These are phyloP conservation scores for Tangara arthus DNA, from an alignment of 2,797 vertebrate genomes.

Conservation along the genomic window DNA sequence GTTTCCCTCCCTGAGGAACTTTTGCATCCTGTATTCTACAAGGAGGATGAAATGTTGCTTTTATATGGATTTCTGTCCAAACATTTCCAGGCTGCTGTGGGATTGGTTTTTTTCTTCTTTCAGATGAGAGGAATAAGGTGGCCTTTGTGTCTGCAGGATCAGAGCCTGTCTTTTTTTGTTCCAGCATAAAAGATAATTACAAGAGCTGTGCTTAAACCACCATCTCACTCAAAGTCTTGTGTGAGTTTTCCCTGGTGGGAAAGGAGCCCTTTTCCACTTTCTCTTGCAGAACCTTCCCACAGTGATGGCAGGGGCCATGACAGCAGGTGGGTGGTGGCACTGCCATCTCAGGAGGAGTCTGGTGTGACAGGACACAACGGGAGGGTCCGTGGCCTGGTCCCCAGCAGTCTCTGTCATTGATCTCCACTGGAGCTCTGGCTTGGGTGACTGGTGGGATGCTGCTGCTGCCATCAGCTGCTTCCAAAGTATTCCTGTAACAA, in stretches of 20 bases:
- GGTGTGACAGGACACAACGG: fast-evolving
- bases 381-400: neutral
- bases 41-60: neutral
- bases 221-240: neutral
- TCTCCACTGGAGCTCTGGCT: neutral
- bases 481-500: neutral
- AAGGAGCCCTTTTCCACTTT: neutral
- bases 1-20: neutral
- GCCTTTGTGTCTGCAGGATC: neutral
- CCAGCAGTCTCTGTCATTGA: neutral
- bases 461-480: neutral
- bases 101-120: neutral
- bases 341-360: neutral
- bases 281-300: neutral
- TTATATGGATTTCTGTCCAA: neutral
- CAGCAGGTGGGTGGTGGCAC: neutral
- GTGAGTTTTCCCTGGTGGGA: neutral
- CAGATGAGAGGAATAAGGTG: neutral
- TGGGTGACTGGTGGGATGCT: neutral
- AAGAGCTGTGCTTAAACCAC: neutral
- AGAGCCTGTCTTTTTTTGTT: neutral
- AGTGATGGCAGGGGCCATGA: neutral
- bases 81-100: neutral
- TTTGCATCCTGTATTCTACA: neutral
- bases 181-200: neutral